Percentiles rank a stretch among this genome's conserved stretches.
phyloP scores from a whole-genome alignment of 2,888 invertebrate genomes.

The Pimpla rufipes region DNA sequence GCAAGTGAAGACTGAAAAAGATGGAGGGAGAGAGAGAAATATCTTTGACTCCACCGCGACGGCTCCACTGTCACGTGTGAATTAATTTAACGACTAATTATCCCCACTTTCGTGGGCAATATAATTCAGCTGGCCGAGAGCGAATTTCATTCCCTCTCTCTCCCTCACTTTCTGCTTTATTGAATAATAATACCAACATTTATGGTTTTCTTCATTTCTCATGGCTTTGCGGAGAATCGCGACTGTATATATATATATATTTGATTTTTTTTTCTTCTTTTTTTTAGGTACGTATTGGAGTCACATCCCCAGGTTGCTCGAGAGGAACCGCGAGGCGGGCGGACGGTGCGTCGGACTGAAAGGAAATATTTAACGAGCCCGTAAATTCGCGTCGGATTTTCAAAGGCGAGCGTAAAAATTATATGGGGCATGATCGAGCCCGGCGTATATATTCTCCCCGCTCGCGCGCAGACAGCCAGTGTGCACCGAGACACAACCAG shows the following conservation, averaged over 20 bases:
- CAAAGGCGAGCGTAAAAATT: constrained; percentile 69
- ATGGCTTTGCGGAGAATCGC: constrained; percentile 9
- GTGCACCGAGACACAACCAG: constrained; percentile 14
- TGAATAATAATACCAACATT: constrained; percentile 33
- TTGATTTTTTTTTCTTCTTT: neutral
- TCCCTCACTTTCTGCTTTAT: constrained; percentile 5
- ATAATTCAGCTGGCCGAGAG: neutral
- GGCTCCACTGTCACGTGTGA: constrained; percentile 37
- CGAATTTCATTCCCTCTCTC: no score
- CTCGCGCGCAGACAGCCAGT: constrained; percentile 34
- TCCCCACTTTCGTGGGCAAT: constrained; percentile 22
- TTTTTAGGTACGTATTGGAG: neutral
- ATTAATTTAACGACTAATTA: constrained; percentile 63
- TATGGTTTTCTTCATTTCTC: constrained; percentile 26
- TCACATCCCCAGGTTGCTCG: constrained; percentile 5
- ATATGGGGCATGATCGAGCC: constrained; percentile 65
- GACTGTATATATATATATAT: neutral
- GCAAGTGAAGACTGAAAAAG: neutral
- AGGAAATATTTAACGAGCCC: constrained; percentile 68
- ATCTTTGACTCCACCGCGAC: constrained; percentile 23
- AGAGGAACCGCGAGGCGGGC: constrained; percentile 1
- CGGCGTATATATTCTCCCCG: constrained; percentile 21
- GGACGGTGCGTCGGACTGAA: constrained; percentile 28
- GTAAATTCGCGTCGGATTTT: constrained; percentile 65
- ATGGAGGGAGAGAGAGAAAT: neutral